A percentile compares a stretch with the other conserved stretches of the same genome.
These are phyloP conservation scores for Pogoniulus pusillus DNA, from an alignment of 2,797 vertebrate genomes.

Conservation along the genomic window DNA sequence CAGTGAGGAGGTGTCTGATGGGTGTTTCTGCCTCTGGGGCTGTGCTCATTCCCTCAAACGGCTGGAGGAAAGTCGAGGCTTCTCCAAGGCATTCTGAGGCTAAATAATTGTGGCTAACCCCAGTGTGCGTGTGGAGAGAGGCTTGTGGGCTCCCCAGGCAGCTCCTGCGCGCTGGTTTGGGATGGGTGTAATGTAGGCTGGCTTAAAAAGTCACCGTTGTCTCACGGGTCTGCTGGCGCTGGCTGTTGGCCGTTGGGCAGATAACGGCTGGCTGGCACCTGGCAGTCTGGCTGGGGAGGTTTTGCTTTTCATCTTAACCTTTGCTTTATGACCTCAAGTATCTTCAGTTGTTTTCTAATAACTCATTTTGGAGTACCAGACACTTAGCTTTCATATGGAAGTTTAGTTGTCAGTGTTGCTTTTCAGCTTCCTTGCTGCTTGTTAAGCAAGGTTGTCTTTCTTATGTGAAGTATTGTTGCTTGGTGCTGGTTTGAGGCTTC, in stretches of 20 bases:
- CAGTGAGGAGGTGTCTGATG: rapidly evolving
- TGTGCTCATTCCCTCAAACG: rapidly evolving
- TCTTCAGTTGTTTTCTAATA: not conserved
- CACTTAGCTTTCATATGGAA: not conserved
- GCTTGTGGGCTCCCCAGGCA: rapidly evolving
- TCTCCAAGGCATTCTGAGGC: rapidly evolving
- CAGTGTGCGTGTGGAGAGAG: rapidly evolving
- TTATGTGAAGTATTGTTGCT: rapidly evolving
- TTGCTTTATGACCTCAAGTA: not conserved
- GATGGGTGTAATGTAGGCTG: not conserved
- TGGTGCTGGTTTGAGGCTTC: not conserved
- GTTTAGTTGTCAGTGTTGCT: not conserved
- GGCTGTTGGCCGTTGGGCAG: rapidly evolving
- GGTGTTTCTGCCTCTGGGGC: not conserved
- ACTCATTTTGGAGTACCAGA: too few relatives aligned
- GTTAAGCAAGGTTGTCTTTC: not conserved
- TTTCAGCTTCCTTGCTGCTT: not conserved
- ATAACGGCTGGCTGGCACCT: rapidly evolving
- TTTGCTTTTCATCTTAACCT: not conserved
- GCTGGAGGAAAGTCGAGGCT: not conserved
- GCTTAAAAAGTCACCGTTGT: rapidly evolving
- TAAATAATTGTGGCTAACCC: not conserved
- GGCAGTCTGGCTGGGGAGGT: rapidly evolving
- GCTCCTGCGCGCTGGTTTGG: rapidly evolving
- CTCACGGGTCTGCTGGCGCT: rapidly evolving